Evolutionary conservation across 1,140 invertebrate genomes (phyloP).

Genomic region (Drosophila seguyi): DNA sequence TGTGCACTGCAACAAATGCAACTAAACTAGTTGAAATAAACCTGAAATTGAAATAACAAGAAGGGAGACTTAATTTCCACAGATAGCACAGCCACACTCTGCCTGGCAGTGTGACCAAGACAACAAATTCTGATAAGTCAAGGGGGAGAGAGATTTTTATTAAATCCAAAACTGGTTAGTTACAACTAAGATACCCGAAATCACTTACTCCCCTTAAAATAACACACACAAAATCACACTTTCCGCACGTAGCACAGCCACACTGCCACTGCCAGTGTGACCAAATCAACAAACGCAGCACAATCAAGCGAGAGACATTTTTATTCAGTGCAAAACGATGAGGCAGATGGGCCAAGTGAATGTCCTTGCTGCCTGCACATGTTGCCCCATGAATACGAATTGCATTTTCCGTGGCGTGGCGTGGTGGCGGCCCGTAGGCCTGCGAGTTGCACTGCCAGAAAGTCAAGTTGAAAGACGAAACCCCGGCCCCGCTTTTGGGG

Average conservation of each 20-base stretch:
- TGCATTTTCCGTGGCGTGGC: conserved; percentile 44
- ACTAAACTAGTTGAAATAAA: too few species aligned
- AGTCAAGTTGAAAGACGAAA: conserved; percentile 81
- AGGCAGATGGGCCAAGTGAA: conserved; percentile 32
- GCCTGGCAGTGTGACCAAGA: not conserved
- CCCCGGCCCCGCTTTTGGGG: conserved; percentile 44
- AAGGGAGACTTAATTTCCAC: not conserved
- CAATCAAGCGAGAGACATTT: not conserved
- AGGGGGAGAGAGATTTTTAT: too few species aligned
- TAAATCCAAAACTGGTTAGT: not conserved
- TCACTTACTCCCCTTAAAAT: not conserved
- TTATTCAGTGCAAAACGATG: not conserved
- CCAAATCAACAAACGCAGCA: not conserved
- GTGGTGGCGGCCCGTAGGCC: conserved; percentile 28
- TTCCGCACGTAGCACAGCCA: not conserved
- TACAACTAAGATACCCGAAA: not conserved
- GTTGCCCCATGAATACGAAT: conserved; percentile 76
- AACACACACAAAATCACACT: too few species aligned
- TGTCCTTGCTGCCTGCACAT: conserved; percentile 52
- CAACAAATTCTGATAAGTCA: not conserved
- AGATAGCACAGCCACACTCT: not conserved
- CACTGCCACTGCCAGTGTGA: not conserved
- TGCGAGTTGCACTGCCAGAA: conserved; percentile 57
- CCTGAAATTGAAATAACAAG: not conserved
- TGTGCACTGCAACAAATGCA: conserved; percentile 3